Evolutionary conservation across 2,888 invertebrate species (phyloP), one percentile per base, ranked within the genome.

Genomic region (Lasioglossum calceatum): DNA sequence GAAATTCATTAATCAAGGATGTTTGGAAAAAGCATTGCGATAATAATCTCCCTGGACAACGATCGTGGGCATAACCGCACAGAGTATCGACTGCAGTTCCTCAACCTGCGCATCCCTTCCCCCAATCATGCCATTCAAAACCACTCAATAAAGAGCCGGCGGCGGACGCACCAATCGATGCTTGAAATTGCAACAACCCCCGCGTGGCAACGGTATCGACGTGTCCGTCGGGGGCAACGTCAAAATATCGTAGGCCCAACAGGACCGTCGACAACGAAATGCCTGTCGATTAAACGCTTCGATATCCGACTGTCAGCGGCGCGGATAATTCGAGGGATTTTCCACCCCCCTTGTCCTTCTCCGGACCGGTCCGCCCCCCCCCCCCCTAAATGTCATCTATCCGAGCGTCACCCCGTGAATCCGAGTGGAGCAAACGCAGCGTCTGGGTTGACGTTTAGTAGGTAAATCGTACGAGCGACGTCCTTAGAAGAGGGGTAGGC

Each of bases 401-500:
- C 75, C 64, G 84, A 76, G 70, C 67, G 85, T 72, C 83, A 50
- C 74, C 47, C 67, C 58, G 50, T 73, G 79, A 81, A 67, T 77
- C 79, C 61, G 70, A 27, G 19, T 73, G 67, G 50, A 47, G 44
- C 50, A 50, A 77, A 27, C 72, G 32, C 72, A 58, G n/a, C 83
- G 87, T 86, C 78, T 77, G 47, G 81, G 71, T 79, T 77, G 83
- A 86, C 83, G 86, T 86, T 86, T 74, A 87, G 84, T 87, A 86
- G 87, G 87, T 87, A 86, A 87, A 87, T 87, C 84, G 85, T 87
- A 82, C 83, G 79, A 76, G 72, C 73, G 67, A 67, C 54, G 81
- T 81, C 83, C 83, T 81, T 82, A 81, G 85, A 87, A 87, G 79
- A 80, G 84, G 84, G 80, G 84, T 78, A 39, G 73, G 78, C 79